Conservation (phyloP, 2,797 vertebrate species). For the Gambusia yucatana region DNA sequence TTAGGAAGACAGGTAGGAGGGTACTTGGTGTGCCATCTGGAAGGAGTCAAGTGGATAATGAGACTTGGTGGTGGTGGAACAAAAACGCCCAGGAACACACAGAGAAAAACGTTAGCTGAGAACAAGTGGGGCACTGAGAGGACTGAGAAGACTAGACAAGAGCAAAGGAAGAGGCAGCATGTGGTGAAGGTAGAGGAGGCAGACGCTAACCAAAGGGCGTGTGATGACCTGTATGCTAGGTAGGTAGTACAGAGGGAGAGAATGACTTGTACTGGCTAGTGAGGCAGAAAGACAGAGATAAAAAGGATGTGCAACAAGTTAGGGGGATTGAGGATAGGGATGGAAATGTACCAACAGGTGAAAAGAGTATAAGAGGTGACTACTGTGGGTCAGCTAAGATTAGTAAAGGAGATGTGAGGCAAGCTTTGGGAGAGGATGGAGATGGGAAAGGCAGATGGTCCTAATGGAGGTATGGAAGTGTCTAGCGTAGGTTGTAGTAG, state of each 20-base stretch:
- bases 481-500: neutral
- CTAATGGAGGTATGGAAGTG: neutral
- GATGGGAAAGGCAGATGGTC: neutral
- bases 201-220: neutral
- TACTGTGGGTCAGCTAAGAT: neutral
- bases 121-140: neutral
- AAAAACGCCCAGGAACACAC: neutral
- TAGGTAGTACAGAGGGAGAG: neutral
- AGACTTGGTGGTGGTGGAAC: neutral
- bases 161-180: neutral
- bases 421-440: neutral
- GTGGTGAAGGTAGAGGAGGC: neutral
- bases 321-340: neutral
- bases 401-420: neutral
- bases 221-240: neutral
- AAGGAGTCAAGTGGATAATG: neutral
- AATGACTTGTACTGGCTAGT: neutral
- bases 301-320: neutral
- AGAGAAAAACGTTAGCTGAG: neutral
- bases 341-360: neutral
- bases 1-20: neutral
- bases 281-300: neutral
- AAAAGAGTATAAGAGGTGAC: neutral
- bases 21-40: too few relatives aligned
- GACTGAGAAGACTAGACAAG: neutral